phyloP scores from a whole-genome alignment of 2,888 invertebrate genomes.

The Drosophila lacicola region DNA sequence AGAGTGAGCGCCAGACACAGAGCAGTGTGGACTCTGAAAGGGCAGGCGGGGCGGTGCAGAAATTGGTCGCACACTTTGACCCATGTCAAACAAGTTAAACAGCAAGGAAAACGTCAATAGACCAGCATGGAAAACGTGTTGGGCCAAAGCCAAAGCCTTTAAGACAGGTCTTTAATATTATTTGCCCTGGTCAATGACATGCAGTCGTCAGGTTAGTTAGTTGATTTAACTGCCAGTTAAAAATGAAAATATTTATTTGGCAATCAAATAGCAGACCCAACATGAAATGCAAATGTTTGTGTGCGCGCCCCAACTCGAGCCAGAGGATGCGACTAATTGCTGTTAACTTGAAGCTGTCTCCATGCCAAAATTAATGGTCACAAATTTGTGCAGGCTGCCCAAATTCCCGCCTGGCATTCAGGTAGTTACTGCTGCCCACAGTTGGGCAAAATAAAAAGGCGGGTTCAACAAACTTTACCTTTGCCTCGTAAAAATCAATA shows the following conservation, averaged over 20 bases:
- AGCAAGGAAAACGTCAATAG: slow-evolving; percentile 50
- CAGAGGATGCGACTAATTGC: slow-evolving; percentile 75
- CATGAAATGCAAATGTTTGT: slow-evolving; percentile 57
- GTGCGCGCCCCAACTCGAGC: slow-evolving; percentile 1
- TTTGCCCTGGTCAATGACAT: slow-evolving; percentile 69
- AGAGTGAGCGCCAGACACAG: slow-evolving; percentile 12
- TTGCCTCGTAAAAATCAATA: slow-evolving; percentile 76
- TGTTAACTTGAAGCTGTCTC: slow-evolving; percentile 65
- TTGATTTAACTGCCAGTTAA: slow-evolving; percentile 24
- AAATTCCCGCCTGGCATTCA: slow-evolving; percentile 8
- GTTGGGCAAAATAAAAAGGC: not conserved
- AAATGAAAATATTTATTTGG: slow-evolving; percentile 27
- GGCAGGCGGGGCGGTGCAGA: not conserved
- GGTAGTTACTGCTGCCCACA: slow-evolving; percentile 8
- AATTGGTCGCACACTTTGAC: slow-evolving; percentile 45
- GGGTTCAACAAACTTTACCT: slow-evolving; percentile 72
- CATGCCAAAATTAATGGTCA: slow-evolving; percentile 49
- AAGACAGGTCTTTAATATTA: slow-evolving; percentile 41
- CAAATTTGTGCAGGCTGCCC: slow-evolving; percentile 27
- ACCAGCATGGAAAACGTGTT: slow-evolving; percentile 43
- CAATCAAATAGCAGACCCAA: slow-evolving; percentile 40
- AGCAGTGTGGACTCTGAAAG: slow-evolving; percentile 1
- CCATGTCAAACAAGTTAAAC: slow-evolving; percentile 75
- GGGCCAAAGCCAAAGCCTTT: slow-evolving; percentile 34
- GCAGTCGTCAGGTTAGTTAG: slow-evolving; percentile 31